Evolutionary conservation across 1,140 invertebrate genomes (phyloP).

Genomic region (Marisa cornuarietis): DNA sequence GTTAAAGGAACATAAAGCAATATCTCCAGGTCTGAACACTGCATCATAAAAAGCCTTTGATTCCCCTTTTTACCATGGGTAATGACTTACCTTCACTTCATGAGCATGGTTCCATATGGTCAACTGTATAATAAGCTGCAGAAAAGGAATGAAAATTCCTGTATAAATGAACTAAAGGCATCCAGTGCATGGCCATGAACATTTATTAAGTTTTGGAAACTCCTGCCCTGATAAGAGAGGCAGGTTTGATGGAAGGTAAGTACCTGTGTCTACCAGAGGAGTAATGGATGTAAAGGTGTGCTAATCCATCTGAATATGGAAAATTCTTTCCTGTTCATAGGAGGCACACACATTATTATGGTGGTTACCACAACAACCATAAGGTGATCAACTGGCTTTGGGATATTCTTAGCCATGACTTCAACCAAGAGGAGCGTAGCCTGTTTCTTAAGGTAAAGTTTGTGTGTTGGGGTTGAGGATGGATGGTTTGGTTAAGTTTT

Average conservation of each 20-base stretch:
- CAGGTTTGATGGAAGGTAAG: too few species aligned
- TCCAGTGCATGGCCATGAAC: too few species aligned
- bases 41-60: too few species aligned
- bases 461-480: background rate
- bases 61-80: too few species aligned
- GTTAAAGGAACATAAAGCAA: too few species aligned
- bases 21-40: too few species aligned
- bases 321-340: conserved; percentile 45
- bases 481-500: too few species aligned
- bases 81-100: too few species aligned
- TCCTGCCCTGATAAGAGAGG: background rate
- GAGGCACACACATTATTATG: conserved; percentile 97
- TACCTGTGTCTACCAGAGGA: too few species aligned
- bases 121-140: background rate
- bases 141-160: background rate
- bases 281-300: too few species aligned
- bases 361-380: conserved; percentile 98
- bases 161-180: background rate
- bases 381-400: conserved; percentile 98
- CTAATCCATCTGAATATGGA: too few species aligned
- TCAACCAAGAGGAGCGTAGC: conserved; percentile 87
- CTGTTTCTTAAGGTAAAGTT: conserved; percentile 85
- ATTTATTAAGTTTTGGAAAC: background rate
- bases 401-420: conserved; percentile 97
- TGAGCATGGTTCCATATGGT: too few species aligned